A percentile compares a stretch with the other conserved stretches of the same genome.
phyloP scores from a whole-genome alignment of 2,113 vertebrate genomes.

The Odocoileus virginianus region DNA sequence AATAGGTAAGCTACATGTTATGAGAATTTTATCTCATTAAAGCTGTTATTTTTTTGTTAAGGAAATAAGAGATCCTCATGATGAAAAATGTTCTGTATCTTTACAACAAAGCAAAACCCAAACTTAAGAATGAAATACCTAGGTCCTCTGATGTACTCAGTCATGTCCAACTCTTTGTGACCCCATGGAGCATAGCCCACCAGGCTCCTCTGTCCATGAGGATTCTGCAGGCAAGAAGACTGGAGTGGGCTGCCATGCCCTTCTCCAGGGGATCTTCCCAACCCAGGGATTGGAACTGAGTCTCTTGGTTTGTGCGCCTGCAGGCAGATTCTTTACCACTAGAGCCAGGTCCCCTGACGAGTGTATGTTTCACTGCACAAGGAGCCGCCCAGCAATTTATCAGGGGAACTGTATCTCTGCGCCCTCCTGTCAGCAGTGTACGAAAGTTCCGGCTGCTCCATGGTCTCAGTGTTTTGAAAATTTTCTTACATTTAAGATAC shows the following conservation, averaged over 20 bases:
- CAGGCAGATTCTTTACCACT: background rate
- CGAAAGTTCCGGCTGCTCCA: background rate
- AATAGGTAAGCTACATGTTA: background rate
- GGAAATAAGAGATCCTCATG: background rate
- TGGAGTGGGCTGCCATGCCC: background rate
- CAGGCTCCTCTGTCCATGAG: background rate
- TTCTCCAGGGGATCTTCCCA: background rate
- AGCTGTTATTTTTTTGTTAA: background rate
- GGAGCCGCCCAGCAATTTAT: background rate
- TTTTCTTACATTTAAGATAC: background rate
- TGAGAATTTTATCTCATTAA: background rate
- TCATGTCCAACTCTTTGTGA: rapidly evolving
- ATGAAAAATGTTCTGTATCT: background rate
- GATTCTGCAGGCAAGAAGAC: background rate
- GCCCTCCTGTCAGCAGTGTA: background rate
- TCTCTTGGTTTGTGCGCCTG: rapidly evolving
- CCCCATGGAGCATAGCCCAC: background rate
- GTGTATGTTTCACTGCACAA: background rate
- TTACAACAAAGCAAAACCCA: background rate
- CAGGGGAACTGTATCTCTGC: too few relatives aligned
- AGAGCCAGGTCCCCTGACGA: background rate
- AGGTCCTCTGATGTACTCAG: background rate
- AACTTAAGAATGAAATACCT: background rate
- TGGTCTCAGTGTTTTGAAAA: background rate
- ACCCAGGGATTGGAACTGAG: background rate